Evolutionary conservation across 1,140 invertebrate genomes (phyloP).

Genomic region (Apis laboriosa): DNA sequence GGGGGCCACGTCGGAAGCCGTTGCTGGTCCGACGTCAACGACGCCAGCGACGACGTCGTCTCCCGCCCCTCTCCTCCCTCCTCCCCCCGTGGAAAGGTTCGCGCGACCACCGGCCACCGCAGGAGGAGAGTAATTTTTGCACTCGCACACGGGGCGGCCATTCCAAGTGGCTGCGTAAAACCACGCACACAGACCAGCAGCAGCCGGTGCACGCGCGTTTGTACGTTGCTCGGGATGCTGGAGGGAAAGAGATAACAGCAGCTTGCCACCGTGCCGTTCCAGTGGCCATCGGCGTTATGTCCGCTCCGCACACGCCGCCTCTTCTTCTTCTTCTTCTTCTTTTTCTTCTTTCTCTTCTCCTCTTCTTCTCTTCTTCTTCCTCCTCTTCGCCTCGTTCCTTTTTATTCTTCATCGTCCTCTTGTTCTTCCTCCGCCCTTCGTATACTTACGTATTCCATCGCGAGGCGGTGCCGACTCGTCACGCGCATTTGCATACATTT

Average conservation of each 20-base stretch:
- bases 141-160: conserved; percentile 24
- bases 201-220: conserved; percentile 1
- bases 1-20: conserved; percentile 63
- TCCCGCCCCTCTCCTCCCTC: not conserved
- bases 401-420: conserved; percentile 1
- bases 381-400: conserved; percentile 9
- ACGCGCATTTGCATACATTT: conserved; percentile 66
- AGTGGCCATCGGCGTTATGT: conserved; percentile 58
- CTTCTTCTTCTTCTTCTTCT: not conserved
- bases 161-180: conserved; percentile 35
- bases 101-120: conserved; percentile 52
- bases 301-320: conserved; percentile 37
- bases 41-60: conserved; percentile 26
- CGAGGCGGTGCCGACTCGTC: conserved; percentile 60
- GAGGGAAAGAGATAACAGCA: conserved; percentile 49
- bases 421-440: not conserved
- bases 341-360: conserved; percentile 43
- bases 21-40: conserved; percentile 55
- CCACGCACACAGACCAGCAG: conserved; percentile 5
- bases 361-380: not conserved
- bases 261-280: conserved; percentile 61
- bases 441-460: conserved; percentile 59
- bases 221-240: not conserved
- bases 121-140: conserved; percentile 50
- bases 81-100: not conserved